Conservation (phyloP, 2,797 vertebrate genomes). For the Lates japonicus region DNA sequence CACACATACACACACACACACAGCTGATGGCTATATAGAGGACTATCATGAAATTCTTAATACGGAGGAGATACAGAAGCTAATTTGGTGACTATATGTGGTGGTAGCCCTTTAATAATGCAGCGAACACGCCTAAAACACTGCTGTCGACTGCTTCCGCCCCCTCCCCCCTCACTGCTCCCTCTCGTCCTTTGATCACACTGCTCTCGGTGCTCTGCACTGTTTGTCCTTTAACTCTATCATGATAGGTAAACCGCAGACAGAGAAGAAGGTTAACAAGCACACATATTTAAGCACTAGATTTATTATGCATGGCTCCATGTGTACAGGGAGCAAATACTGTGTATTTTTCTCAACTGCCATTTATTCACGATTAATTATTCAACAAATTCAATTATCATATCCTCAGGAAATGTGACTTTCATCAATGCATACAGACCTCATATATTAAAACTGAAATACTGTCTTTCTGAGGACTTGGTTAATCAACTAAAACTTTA, state of each 20-base stretch:
- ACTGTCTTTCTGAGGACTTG: neutral
- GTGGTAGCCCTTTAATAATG: conserved; percentile 60
- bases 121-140: conserved; percentile 45
- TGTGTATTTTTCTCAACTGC: conserved; percentile 54
- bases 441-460: conserved; percentile 11
- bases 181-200: conserved; percentile 36
- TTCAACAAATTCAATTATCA: conserved; percentile 50
- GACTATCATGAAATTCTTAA: neutral
- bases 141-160: conserved; percentile 35
- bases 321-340: conserved; percentile 41
- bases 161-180: conserved; percentile 15
- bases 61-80: neutral
- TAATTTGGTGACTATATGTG: conserved; percentile 32
- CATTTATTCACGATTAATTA: conserved; percentile 68
- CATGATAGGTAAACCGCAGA: conserved; percentile 34
- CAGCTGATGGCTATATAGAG: conserved; percentile 15
- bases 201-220: conserved; percentile 16
- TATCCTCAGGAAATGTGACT: conserved; percentile 51
- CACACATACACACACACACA: conserved; percentile 11
- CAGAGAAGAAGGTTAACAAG: conserved; percentile 29
- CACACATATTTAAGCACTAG: conserved; percentile 19
- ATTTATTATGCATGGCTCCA: conserved; percentile 28
- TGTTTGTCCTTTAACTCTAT: conserved; percentile 27
- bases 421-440: conserved; percentile 41
- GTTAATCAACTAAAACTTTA: neutral